phyloP scores from a whole-genome alignment of 2,888 invertebrate species.

The Rosalia funebris region DNA sequence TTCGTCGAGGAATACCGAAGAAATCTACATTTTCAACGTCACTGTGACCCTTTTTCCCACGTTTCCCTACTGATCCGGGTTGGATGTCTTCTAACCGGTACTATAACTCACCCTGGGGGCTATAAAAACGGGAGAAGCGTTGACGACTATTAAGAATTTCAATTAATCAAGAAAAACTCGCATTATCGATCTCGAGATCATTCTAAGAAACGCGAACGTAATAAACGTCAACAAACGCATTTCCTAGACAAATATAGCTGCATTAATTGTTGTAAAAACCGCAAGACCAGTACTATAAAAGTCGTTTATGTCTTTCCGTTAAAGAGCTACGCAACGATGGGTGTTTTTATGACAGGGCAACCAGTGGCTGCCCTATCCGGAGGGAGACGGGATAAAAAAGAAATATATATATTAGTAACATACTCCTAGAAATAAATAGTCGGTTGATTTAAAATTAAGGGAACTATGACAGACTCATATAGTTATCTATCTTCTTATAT shows the following conservation, averaged over 20 bases:
- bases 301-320: conserved; percentile 25
- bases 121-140: background rate
- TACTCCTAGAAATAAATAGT: too few species aligned
- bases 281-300: conserved; percentile 26
- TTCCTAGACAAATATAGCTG: conserved; percentile 35
- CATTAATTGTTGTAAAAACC: conserved; percentile 27
- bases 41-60: too few species aligned
- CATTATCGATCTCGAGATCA: conserved; percentile 13
- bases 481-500: too few species aligned
- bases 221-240: conserved; percentile 38
- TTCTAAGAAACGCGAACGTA: conserved; percentile 34
- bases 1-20: too few species aligned
- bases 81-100: too few species aligned
- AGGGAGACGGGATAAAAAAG: too few species aligned
- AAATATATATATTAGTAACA: too few species aligned
- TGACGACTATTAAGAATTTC: conserved; percentile 19
- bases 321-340: conserved; percentile 14
- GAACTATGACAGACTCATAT: too few species aligned
- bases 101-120: background rate
- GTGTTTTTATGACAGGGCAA: background rate
- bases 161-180: conserved; percentile 18
- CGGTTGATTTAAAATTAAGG: too few species aligned
- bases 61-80: too few species aligned
- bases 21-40: too few species aligned
- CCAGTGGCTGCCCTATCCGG: too few species aligned